These are phyloP conservation scores for Chaetophractus vellerosus DNA, from an alignment of 2,797 vertebrate species.

Conservation along the genomic window DNA sequence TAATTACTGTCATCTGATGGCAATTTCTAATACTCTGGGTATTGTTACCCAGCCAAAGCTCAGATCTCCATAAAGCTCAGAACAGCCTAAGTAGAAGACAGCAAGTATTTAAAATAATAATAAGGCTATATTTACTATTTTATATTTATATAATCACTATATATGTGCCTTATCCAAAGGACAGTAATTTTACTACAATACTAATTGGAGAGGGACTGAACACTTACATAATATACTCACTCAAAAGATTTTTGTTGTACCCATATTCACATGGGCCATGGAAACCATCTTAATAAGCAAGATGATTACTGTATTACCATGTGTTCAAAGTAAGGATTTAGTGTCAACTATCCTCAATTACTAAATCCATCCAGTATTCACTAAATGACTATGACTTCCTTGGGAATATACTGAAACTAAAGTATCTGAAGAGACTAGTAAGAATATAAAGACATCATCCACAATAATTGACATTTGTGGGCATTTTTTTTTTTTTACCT, in stretches of 20 bases:
- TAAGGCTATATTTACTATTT: conserved; percentile 48
- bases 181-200: conserved; percentile 47
- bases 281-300: conserved; percentile 57
- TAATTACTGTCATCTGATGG: neutral
- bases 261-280: neutral
- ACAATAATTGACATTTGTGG: conserved; percentile 63
- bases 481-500: conserved; percentile 91
- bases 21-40: conserved; percentile 10
- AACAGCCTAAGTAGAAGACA: conserved; percentile 30
- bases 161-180: conserved; percentile 37
- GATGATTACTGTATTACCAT: conserved; percentile 25
- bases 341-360: conserved; percentile 37
- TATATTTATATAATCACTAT: neutral
- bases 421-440: conserved; percentile 16
- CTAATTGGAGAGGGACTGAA: conserved; percentile 53
- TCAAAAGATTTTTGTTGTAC: conserved; percentile 37
- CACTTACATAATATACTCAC: neutral
- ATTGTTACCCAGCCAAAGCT: neutral
- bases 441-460: conserved; percentile 61
- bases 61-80: neutral
- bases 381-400: conserved; percentile 5
- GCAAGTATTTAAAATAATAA: conserved; percentile 1
- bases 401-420: conserved; percentile 37
- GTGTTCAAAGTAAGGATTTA: conserved; percentile 54
- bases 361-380: conserved; percentile 48